phyloP scores from a whole-genome alignment of 2,797 vertebrate genomes.

The Melanogrammus aeglefinus region DNA sequence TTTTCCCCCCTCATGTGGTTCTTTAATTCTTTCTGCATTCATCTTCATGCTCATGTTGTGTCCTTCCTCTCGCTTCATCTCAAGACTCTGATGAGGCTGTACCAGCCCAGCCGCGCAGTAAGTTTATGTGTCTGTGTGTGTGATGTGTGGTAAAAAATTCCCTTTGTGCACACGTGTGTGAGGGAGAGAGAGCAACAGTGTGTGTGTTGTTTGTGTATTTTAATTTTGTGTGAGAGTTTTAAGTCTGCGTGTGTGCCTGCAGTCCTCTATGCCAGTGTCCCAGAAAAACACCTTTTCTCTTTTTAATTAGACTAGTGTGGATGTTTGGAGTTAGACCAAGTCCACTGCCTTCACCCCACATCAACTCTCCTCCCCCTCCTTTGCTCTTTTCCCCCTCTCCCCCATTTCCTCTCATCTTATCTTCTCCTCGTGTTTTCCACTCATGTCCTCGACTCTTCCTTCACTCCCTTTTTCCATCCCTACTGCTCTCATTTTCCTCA shows the following conservation, averaged over 20 bases:
- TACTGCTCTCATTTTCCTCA: no score
- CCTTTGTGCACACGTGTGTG: conserved; percentile 29
- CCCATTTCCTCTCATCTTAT: conserved; percentile 1
- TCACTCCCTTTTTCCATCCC: background rate
- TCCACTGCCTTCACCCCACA: conserved; percentile 7
- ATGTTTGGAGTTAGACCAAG: conserved; percentile 20
- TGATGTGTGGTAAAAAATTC: background rate
- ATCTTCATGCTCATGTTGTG: conserved; percentile 28
- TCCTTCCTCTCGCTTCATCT: conserved; percentile 9
- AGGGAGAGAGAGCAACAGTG: conserved; percentile 39
- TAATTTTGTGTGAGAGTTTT: conserved; percentile 38
- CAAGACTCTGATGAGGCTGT: conserved; percentile 75
- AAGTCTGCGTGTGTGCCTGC: conserved; percentile 47
- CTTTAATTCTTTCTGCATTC: conserved; percentile 27
- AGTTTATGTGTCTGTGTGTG: conserved; percentile 54
- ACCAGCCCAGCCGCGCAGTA: conserved; percentile 68
- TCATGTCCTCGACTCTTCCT: background rate
- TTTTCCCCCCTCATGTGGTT: conserved; percentile 17
- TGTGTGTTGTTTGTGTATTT: conserved; percentile 42
- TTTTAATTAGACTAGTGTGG: conserved; percentile 55
- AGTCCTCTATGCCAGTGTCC: conserved; percentile 32
- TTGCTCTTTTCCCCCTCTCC: background rate
- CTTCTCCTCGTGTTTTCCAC: background rate
- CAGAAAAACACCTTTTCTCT: conserved; percentile 46
- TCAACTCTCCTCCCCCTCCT: background rate